Evolutionary conservation across 1,140 invertebrate genomes (phyloP), one percentile per base, ranked within the genome.

Genomic region (Tetragnatha versicolor): DNA sequence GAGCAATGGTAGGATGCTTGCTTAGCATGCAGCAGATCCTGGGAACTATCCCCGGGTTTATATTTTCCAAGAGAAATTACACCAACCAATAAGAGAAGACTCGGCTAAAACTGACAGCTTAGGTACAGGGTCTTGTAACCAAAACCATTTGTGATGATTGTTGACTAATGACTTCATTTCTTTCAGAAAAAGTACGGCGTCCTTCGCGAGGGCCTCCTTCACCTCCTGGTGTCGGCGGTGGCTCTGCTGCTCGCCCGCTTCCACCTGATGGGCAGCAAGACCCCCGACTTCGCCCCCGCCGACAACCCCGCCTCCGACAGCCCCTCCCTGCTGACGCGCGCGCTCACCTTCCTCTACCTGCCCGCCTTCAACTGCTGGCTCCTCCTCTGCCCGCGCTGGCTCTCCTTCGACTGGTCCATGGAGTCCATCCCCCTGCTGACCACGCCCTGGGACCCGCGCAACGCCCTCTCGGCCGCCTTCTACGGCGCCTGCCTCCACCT

Each of bases 371-470:
- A 96, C 85, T 91, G 94, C 79, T 89, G 90, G 83, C 89, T 98
- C 82, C 86, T 98, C 22, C 83, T 96, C 3, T 94, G 90, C 82
- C 95, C 95, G 10, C 89, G 90, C 79, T 90, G 90, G 55, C 86
- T 98, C 35, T 95, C 94, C 84, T 97, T 96, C 85, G 95, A 98
- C 84, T 98, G 95, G 95, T 95, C 94, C 2, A 97, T 97, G 95
- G 94, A 95, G 81, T 91, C 95, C 1, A 91, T 98, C 80, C 93
- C 94, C 0, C 88, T 93, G 63, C 89, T 98, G 77, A 90, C 0
- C 33, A 89, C 89, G 6, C 72, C 94, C 4, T 87, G 88, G 73
- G 95, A 98, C 85, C 84, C 89, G 0, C 87, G 95, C 66, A 96
- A 95, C 84, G 83, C 93, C 7, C 86, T 91, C 49, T 90, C 92